These are phyloP conservation scores for Drosophila incognita DNA, from an alignment of 2,888 invertebrate species.

Conservation along the genomic window DNA sequence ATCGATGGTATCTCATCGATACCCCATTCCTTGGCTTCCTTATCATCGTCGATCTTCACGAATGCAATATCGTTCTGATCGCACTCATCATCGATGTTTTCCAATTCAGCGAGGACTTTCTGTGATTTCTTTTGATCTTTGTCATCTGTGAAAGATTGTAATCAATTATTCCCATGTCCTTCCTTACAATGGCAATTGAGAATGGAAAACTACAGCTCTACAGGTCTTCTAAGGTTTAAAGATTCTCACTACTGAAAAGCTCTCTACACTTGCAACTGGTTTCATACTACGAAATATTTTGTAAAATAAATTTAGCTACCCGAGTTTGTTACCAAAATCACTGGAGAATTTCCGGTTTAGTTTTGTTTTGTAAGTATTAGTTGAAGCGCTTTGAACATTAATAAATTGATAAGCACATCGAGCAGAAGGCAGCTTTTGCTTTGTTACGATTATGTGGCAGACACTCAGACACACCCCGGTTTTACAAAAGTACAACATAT, in stretches of 20 bases:
- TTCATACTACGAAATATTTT: conserved; percentile 39
- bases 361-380: conserved; percentile 54
- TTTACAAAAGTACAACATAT: conserved; percentile 58
- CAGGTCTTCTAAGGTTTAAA: conserved; percentile 22
- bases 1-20: conserved; percentile 93
- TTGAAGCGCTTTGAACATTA: conserved; percentile 59
- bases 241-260: conserved; percentile 38
- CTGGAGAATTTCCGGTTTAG: conserved; percentile 15
- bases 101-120: conserved; percentile 92
- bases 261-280: conserved; percentile 59
- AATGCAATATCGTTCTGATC: conserved; percentile 96
- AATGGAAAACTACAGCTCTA: conserved; percentile 16
- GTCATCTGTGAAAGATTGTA: conserved; percentile 88
- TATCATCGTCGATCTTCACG: conserved; percentile 95
- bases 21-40: conserved; percentile 95
- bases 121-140: conserved; percentile 96
- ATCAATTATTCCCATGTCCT: conserved; percentile 18
- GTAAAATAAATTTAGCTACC: conserved; percentile 2
- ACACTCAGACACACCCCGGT: conserved; percentile 67
- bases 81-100: conserved; percentile 97
- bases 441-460: conserved; percentile 49
- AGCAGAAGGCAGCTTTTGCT: conserved; percentile 42
- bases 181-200: neutral
- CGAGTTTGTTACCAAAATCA: conserved; percentile 2
- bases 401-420: conserved; percentile 59